Percentiles rank a stretch among this genome's conserved stretches.
Conservation (phyloP, 2,888 invertebrate species). For the Tetranychus piercei region DNA sequence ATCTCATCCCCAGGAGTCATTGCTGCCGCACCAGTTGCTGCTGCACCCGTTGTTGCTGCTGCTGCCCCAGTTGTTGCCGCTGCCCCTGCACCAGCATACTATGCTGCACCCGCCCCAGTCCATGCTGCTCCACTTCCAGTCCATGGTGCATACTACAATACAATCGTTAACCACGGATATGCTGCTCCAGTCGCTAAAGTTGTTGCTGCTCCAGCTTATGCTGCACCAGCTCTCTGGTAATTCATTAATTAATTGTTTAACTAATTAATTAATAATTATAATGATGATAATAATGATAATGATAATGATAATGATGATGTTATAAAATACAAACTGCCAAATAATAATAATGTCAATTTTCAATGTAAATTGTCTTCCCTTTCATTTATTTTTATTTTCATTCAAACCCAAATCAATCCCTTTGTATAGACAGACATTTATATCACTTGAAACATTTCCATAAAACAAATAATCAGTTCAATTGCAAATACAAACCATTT, state of each 20-base stretch:
- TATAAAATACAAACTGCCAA: neutral
- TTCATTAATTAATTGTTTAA: neutral
- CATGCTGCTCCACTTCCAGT: neutral
- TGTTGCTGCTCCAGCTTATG: neutral
- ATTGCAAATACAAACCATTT: neutral
- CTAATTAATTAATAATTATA: neutral
- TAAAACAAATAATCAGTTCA: too few species aligned
- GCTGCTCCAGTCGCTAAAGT: neutral
- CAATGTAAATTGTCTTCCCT: neutral
- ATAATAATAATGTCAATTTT: neutral
- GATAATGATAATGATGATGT: too few species aligned
- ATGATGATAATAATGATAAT: too few species aligned
- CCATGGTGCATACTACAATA: neutral
- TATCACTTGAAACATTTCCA: too few species aligned
- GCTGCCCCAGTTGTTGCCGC: neutral
- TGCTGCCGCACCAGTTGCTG: neutral
- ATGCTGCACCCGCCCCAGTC: neutral
- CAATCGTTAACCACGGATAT: neutral
- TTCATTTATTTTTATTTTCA: neutral
- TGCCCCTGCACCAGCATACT: constrained; percentile 8
- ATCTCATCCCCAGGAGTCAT: neutral
- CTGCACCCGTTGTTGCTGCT: neutral
- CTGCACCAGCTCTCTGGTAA: constrained; percentile 2
- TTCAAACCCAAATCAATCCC: too few species aligned
- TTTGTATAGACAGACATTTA: too few species aligned